A percentile compares a stretch with the other conserved stretches of the same genome.
phyloP scores from a whole-genome alignment of 1,140 invertebrate genomes.

The Propsilocerus akamusi region DNA sequence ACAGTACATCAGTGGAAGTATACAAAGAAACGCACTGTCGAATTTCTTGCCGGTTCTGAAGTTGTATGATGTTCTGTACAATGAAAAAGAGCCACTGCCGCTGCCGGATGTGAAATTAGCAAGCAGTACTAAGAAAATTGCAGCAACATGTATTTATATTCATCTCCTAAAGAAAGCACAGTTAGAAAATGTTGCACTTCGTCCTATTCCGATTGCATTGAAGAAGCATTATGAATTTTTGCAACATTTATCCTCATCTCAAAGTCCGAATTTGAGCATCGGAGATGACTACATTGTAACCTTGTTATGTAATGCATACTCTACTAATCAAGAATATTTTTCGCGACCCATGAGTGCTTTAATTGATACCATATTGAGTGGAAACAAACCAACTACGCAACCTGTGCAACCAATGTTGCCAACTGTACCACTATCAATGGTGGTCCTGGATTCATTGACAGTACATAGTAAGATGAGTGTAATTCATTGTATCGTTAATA shows the following conservation, averaged over 20 bases:
- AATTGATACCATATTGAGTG: conserved; percentile 54
- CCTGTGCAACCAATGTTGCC: conserved; percentile 32
- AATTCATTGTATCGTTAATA: conserved; percentile 69
- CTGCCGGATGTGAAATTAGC: conserved; percentile 77
- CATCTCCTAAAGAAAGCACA: conserved; percentile 88
- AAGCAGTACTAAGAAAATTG: conserved; percentile 69
- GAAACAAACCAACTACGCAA: conserved; percentile 49
- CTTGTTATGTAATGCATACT: conserved; percentile 86
- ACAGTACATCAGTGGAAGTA: conserved; percentile 92
- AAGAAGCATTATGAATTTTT: conserved; percentile 75
- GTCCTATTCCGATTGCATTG: conserved; percentile 64
- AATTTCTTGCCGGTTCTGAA: conserved; percentile 84
- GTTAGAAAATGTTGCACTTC: conserved; percentile 54
- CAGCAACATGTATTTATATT: conserved; percentile 90
- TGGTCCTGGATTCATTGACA: conserved; percentile 83
- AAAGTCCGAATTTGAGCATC: conserved; percentile 44
- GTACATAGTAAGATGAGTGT: conserved; percentile 95
- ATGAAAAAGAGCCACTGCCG: conserved; percentile 73
- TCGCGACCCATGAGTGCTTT: conserved; percentile 71
- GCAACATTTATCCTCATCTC: conserved; percentile 55
- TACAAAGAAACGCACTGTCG: conserved; percentile 78
- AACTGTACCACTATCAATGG: conserved; percentile 77
- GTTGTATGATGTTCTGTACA: conserved; percentile 81
- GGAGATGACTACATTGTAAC: conserved; percentile 77
- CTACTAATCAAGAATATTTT: conserved; percentile 72